phyloP scores from a whole-genome alignment of 2,113 vertebrate genomes.

The Bubo bubo region DNA sequence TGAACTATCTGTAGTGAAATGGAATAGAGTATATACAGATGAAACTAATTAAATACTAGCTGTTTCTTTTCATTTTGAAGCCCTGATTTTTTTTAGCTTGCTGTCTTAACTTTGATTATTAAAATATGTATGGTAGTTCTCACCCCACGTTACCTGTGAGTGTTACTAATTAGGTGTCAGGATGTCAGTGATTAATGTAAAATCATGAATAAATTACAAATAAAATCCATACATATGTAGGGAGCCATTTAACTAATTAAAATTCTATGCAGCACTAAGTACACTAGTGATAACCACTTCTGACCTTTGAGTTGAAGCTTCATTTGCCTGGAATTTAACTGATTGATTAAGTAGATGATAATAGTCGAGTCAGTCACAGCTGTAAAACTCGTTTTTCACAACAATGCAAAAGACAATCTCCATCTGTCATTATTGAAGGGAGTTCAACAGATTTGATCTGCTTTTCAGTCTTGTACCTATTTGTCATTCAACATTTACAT shows the following conservation, averaged over 20 bases:
- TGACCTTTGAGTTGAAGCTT: slow-evolving; percentile 7
- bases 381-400: neutral
- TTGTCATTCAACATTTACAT: neutral
- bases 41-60: slow-evolving; percentile 35
- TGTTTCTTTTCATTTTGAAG: slow-evolving; percentile 14
- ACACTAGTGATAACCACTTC: neutral
- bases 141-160: slow-evolving; percentile 23
- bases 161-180: slow-evolving; percentile 59
- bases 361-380: neutral
- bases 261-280: neutral
- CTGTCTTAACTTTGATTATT: slow-evolving; percentile 45
- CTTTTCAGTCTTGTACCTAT: neutral
- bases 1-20: neutral
- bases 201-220: slow-evolving; percentile 54
- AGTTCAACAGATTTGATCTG: neutral
- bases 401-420: neutral
- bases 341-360: neutral
- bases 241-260: neutral
- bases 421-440: neutral
- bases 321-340: slow-evolving; percentile 1
- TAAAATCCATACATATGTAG: neutral
- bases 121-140: slow-evolving; percentile 1
- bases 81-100: neutral
- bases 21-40: neutral
- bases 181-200: slow-evolving; percentile 62